Percentiles rank a stretch among this genome's conserved stretches.
Evolutionary conservation across 2,888 invertebrate genomes (phyloP).

Genomic region (Andrena trimmerana): DNA sequence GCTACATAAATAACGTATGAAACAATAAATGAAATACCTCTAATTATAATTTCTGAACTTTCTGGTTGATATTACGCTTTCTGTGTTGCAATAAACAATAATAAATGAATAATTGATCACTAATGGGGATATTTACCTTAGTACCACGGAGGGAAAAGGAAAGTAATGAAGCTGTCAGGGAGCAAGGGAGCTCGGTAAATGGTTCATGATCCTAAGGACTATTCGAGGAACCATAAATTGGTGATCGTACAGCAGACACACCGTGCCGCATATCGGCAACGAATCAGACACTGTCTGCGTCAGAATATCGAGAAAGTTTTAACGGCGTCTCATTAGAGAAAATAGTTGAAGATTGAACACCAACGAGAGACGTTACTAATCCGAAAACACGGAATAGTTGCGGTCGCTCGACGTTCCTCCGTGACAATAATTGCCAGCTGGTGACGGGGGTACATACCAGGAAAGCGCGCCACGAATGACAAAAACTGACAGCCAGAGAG

Average conservation of each 20-base stretch:
- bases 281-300: slow-evolving; percentile 62
- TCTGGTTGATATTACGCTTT: too few relatives aligned
- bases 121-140: too few relatives aligned
- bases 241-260: slow-evolving; percentile 51
- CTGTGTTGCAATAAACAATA: too few relatives aligned
- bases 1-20: too few relatives aligned
- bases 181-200: slow-evolving; percentile 9
- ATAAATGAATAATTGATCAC: too few relatives aligned
- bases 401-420: slow-evolving; percentile 40
- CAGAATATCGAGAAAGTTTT: slow-evolving; percentile 80
- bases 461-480: slow-evolving; percentile 30
- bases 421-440: slow-evolving; percentile 61
- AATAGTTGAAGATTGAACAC: slow-evolving; percentile 72
- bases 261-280: slow-evolving; percentile 48
- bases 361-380: slow-evolving; percentile 52
- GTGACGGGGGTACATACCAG: slow-evolving; percentile 32
- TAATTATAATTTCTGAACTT: too few relatives aligned
- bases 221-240: slow-evolving; percentile 61
- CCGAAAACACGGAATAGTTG: slow-evolving; percentile 62
- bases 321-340: slow-evolving; percentile 79
- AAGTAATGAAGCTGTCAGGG: background rate
- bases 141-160: too few relatives aligned
- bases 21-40: too few relatives aligned
- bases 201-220: slow-evolving; percentile 20
- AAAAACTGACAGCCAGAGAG: slow-evolving; percentile 54